Evolutionary conservation across 2,113 vertebrate genomes (phyloP).

Genomic region (Scopus umbretta): DNA sequence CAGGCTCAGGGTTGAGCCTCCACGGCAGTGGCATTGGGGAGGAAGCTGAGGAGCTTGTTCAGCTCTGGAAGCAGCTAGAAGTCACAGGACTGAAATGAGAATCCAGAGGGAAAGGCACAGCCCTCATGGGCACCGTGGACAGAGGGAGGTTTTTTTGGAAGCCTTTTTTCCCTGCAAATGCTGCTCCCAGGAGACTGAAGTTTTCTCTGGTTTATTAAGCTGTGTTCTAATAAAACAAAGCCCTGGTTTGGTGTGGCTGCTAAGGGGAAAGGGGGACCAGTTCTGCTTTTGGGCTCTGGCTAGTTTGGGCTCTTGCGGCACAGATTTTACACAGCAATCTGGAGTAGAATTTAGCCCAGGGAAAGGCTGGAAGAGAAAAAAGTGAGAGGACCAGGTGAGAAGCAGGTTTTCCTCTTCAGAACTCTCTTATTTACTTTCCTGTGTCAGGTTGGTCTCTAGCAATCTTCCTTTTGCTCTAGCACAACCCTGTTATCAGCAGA

Average conservation of each 20-base stretch:
- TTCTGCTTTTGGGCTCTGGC: neutral
- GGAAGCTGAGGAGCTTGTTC: neutral
- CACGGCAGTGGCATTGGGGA: accelerated
- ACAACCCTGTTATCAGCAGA: neutral
- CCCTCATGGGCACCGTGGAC: accelerated
- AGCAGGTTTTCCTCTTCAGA: neutral
- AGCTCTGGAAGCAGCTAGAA: neutral
- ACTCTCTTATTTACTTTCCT: neutral
- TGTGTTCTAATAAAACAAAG: neutral
- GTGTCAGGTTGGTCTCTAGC: neutral
- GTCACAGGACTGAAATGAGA: neutral
- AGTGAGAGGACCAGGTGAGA: neutral
- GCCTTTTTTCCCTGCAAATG: accelerated
- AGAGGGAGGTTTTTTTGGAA: neutral
- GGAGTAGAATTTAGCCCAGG: neutral
- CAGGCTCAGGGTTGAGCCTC: accelerated
- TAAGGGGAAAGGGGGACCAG: neutral
- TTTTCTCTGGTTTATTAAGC: neutral
- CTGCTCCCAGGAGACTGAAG: neutral
- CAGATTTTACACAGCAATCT: neutral
- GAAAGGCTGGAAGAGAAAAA: neutral
- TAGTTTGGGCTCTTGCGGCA: neutral
- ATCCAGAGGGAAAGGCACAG: neutral
- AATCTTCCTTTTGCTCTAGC: neutral
- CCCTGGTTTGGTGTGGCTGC: neutral